phyloP scores from a whole-genome alignment of 1,140 invertebrate genomes.

The Pseudobourletiella spinata region DNA sequence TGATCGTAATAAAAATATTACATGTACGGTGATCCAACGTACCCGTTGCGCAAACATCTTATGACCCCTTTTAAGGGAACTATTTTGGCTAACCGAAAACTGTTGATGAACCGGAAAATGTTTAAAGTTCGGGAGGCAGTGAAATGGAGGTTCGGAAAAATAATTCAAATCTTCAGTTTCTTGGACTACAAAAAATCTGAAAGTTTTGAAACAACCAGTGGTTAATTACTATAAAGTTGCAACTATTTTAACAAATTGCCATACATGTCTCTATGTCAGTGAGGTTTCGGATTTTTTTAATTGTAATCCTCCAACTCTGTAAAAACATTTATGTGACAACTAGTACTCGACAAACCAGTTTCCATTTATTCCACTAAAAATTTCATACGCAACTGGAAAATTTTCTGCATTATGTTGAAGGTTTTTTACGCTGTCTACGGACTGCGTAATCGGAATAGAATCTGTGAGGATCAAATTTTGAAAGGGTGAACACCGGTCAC shows the following conservation, averaged over 20 bases:
- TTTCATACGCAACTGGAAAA: too few relatives aligned
- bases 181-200: conserved; percentile 13
- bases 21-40: conserved; percentile 12
- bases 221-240: conserved; percentile 1
- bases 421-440: too few relatives aligned
- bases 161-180: conserved; percentile 1
- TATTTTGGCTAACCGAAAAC: neutral
- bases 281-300: conserved; percentile 5
- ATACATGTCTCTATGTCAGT: conserved; percentile 6
- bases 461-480: too few relatives aligned
- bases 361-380: too few relatives aligned
- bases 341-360: too few relatives aligned
- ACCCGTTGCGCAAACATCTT: neutral
- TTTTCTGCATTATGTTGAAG: too few relatives aligned
- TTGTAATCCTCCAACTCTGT: neutral
- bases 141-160: conserved; percentile 8
- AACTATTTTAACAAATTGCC: conserved; percentile 9
- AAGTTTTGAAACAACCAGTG: neutral
- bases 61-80: conserved; percentile 5
- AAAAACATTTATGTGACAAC: neutral
- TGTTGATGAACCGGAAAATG: neutral
- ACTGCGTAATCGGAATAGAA: too few relatives aligned
- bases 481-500: too few relatives aligned
- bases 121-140: conserved; percentile 1
- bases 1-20: neutral